Percentiles rank a stretch among this genome's conserved stretches.
These are phyloP conservation scores for Siniperca undulata DNA, from an alignment of 2,797 vertebrate genomes.

Conservation along the genomic window DNA sequence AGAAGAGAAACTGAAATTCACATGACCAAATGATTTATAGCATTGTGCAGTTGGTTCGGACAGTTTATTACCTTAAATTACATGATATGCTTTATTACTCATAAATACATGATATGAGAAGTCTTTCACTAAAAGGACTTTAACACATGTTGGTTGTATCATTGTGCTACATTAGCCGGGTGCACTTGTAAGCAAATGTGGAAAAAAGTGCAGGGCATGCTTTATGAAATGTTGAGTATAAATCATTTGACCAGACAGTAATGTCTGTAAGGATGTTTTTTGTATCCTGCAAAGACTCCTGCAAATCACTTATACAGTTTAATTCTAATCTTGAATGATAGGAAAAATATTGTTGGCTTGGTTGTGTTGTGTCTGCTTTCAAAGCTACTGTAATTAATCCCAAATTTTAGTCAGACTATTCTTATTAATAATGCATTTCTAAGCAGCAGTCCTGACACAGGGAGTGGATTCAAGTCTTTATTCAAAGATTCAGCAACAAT, in stretches of 20 bases:
- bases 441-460: slow-evolving; percentile 69
- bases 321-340: slow-evolving; percentile 30
- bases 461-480: slow-evolving; percentile 67
- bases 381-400: slow-evolving; percentile 80
- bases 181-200: neutral
- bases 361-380: slow-evolving; percentile 26
- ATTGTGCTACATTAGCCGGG: slow-evolving; percentile 33
- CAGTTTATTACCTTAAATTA: neutral
- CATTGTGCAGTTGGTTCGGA: neutral
- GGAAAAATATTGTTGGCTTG: slow-evolving; percentile 20
- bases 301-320: slow-evolving; percentile 32
- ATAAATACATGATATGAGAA: neutral
- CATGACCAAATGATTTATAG: slow-evolving; percentile 8
- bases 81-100: neutral
- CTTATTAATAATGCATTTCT: slow-evolving; percentile 81
- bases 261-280: slow-evolving; percentile 20
- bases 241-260: slow-evolving; percentile 37
- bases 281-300: slow-evolving; percentile 14
- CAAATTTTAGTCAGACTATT: slow-evolving; percentile 66
- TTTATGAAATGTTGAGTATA: slow-evolving; percentile 7
- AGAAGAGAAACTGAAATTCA: neutral
- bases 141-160: neutral
- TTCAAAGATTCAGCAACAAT: slow-evolving; percentile 69
- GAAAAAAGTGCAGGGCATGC: too few relatives aligned
- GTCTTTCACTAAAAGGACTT: slow-evolving; percentile 2